Evolutionary conservation across 2,113 vertebrate genomes (phyloP).

Genomic region (rabbit (Oryctolagus cuniculus)): mOryCun1.1 NC_091445.1:31281501-31282000

Average conservation of each 20-base stretch:
- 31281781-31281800: not conserved
- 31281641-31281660: not conserved
- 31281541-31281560: not conserved
- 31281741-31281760: conserved; percentile 24
- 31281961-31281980: not conserved
- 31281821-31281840: conserved; percentile 8
- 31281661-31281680: not conserved
- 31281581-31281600: not conserved
- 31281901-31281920: not conserved
- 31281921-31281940: not conserved
- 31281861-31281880: not conserved
- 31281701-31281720: not conserved
- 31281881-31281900: not conserved
- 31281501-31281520: conserved; percentile 4
- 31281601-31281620: not conserved
- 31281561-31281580: conserved; percentile 41
- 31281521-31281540: not conserved
- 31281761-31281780: not conserved
- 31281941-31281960: not conserved
- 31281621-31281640: not conserved
- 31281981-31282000: not conserved
- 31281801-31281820: not conserved
- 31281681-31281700: not conserved
- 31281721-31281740: not conserved
- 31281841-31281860: not conserved